Conservation (phyloP, 2,113 vertebrate genomes). For the Strix aluco region DNA sequence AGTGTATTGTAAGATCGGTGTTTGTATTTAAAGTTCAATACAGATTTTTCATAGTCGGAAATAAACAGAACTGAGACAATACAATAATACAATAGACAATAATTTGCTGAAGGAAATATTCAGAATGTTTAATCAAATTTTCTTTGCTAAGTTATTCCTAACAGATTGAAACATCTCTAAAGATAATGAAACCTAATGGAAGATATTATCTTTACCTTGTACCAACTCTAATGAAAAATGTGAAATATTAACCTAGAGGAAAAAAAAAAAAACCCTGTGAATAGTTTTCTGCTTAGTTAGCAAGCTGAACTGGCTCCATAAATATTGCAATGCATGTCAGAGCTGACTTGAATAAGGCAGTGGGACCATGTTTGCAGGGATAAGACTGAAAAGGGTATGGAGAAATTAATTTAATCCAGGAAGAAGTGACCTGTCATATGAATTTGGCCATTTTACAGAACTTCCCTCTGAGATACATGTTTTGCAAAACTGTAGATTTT, state of each 20-base stretch:
- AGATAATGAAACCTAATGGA: not conserved
- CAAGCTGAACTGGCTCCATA: not conserved
- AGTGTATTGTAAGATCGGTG: not conserved
- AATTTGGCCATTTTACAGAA: not conserved
- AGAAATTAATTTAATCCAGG: not conserved
- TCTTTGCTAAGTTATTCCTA: not conserved
- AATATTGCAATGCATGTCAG: not conserved
- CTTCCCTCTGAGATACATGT: not conserved
- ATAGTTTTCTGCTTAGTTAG: not conserved
- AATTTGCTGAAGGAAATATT: not conserved
- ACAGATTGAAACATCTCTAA: not conserved
- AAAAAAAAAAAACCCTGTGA: not conserved
- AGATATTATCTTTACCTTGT: not conserved
- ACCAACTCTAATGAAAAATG: not conserved
- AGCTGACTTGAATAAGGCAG: not conserved
- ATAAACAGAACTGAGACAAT: not conserved
- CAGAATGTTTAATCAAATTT: not conserved
- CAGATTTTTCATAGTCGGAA: not conserved
- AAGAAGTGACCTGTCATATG: not conserved
- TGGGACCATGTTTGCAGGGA: not conserved
- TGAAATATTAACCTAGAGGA: not conserved
- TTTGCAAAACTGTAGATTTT: not conserved
- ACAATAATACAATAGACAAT: not conserved
- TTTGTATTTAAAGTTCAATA: not conserved
- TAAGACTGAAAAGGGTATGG: not conserved